Evolutionary conservation across 2,797 vertebrate genomes (phyloP).

Genomic region (Acanthis flammea): DNA sequence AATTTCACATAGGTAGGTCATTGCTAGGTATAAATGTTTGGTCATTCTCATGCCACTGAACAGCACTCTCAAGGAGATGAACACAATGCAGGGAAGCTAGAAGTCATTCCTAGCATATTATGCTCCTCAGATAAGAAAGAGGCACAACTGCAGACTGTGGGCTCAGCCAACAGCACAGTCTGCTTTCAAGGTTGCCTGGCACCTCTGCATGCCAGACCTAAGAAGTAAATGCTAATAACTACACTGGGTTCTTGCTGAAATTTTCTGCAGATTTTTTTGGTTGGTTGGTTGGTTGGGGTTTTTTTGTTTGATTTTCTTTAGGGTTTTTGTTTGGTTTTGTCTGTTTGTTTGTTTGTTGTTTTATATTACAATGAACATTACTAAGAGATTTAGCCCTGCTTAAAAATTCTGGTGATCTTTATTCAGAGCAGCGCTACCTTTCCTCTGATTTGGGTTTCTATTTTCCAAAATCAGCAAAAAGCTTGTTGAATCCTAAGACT

Average conservation of each 20-base stretch:
- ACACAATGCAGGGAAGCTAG: not conserved
- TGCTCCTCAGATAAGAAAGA: not conserved
- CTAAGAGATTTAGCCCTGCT: not conserved
- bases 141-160: not conserved
- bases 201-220: not conserved
- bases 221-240: not conserved
- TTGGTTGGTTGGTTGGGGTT: not conserved
- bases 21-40: not conserved
- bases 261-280: not conserved
- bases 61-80: not conserved
- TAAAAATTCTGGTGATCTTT: not conserved
- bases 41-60: not conserved
- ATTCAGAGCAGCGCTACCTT: not conserved
- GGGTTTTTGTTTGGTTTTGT: not conserved
- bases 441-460: not conserved
- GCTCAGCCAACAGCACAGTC: not conserved
- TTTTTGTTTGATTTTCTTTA: not conserved
- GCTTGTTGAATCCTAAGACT: not conserved
- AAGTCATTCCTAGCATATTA: not conserved
- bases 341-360: not conserved
- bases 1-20: not conserved
- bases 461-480: not conserved
- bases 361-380: not conserved
- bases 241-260: not conserved
- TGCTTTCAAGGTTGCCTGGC: conserved; percentile 12